Percentiles rank a stretch among this genome's conserved stretches.
These are phyloP conservation scores for Drosophila santomea DNA, from an alignment of 1,140 invertebrate genomes.

Conservation along the genomic window DNA sequence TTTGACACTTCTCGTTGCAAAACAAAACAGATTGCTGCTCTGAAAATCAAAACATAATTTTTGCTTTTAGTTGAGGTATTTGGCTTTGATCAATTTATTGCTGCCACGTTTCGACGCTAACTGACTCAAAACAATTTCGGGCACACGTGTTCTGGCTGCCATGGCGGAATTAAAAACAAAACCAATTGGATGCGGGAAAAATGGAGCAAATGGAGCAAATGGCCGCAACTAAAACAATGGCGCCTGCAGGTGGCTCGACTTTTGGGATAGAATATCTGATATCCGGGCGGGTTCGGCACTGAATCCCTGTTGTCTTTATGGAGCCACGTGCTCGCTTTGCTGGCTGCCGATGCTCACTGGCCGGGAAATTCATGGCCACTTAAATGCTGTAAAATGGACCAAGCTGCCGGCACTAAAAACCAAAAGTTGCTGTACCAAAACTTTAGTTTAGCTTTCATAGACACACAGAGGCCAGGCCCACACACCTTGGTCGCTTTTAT, in stretches of 20 bases:
- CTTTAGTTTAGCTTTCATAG: conserved; percentile 60
- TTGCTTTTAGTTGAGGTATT: conserved; percentile 9
- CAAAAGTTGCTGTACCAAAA: conserved; percentile 70
- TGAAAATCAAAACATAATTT: conserved; percentile 22
- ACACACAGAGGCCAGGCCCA: conserved; percentile 15
- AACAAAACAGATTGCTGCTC: neutral
- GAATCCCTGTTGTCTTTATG: conserved; percentile 45
- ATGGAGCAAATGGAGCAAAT: conserved; percentile 48
- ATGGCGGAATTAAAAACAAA: conserved; percentile 34
- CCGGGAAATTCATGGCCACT: conserved; percentile 76
- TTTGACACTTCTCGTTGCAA: neutral
- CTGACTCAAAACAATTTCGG: conserved; percentile 40
- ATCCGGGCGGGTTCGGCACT: neutral
- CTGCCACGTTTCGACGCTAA: conserved; percentile 33
- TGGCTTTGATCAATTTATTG: conserved; percentile 60
- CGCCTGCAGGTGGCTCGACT: conserved; percentile 22
- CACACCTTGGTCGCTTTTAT: conserved; percentile 66
- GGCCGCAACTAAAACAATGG: conserved; percentile 47
- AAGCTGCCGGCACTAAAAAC: conserved; percentile 72
- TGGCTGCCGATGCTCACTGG: conserved; percentile 51
- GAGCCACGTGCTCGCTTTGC: conserved; percentile 58
- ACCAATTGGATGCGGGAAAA: conserved; percentile 54
- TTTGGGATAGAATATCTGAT: neutral
- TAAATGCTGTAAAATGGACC: conserved; percentile 81
- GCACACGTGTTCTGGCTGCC: conserved; percentile 25